Percentiles rank a stretch among this genome's conserved stretches.
These are phyloP conservation scores for Prolemur simus DNA, from an alignment of 2,113 vertebrate species.

Conservation along the genomic window DNA sequence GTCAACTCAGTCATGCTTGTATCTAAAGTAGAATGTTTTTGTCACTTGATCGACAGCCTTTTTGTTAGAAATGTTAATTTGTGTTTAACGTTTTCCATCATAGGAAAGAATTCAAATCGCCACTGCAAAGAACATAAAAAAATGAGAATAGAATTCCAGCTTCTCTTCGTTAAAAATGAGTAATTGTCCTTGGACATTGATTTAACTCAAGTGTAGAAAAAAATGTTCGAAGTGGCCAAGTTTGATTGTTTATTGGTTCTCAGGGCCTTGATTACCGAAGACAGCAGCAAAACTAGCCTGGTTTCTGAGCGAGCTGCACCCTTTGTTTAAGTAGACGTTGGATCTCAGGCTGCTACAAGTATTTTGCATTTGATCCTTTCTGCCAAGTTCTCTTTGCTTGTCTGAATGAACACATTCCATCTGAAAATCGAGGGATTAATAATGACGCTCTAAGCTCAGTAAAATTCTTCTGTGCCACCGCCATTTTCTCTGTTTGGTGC, in stretches of 20 bases:
- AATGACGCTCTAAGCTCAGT: not conserved
- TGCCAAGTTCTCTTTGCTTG: conserved; percentile 37
- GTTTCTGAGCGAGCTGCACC: not conserved
- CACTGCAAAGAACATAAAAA: not conserved
- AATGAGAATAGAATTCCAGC: not conserved
- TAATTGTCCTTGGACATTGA: not conserved
- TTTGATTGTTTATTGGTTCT: not conserved
- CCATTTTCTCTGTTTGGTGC: not conserved
- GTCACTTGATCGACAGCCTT: not conserved
- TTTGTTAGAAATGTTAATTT: conserved; percentile 1
- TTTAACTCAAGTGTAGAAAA: not conserved
- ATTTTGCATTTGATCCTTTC: not conserved
- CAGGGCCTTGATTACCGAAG: not conserved
- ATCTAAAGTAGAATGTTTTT: not conserved
- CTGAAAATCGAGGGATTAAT: conserved; percentile 49
- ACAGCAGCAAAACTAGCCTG: rapidly evolving
- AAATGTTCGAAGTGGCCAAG: not conserved
- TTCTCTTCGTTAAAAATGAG: rapidly evolving
- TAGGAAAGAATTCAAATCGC: not conserved
- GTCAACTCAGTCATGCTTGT: not conserved
- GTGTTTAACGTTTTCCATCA: not conserved
- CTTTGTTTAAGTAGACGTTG: not conserved
- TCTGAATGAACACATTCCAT: not conserved
- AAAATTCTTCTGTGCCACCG: not conserved
- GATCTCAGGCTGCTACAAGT: not conserved